Percentiles rank a stretch among this genome's conserved stretches.
These are phyloP conservation scores for Triplophysa siluroides DNA, from an alignment of 2,113 vertebrate species.

Conservation along the genomic window DNA sequence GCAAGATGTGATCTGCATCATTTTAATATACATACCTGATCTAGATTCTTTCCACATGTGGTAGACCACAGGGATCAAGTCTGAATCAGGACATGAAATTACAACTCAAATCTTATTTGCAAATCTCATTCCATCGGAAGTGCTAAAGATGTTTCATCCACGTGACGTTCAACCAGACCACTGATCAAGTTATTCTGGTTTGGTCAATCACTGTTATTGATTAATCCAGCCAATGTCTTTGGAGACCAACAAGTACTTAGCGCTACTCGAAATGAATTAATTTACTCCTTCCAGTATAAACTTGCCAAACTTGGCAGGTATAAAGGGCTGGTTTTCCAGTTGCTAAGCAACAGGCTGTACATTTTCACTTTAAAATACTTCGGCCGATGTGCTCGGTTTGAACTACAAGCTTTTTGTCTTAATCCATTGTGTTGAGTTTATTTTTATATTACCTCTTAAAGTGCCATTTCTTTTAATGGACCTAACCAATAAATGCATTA, in stretches of 20 bases:
- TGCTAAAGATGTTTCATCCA: constrained; percentile 28
- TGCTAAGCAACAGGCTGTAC: constrained; percentile 38
- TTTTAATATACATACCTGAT: not conserved
- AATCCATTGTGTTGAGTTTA: not conserved
- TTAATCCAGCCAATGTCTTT: constrained; percentile 10
- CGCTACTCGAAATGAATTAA: constrained; percentile 21
- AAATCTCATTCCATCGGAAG: not conserved
- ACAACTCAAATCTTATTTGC: not conserved
- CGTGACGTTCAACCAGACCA: constrained; percentile 26
- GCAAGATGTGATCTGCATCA: too few species aligned
- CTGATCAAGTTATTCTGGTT: constrained; percentile 20
- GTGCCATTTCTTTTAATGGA: not conserved
- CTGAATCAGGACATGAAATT: not conserved
- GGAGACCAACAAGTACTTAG: constrained; percentile 16
- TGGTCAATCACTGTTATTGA: constrained; percentile 31
- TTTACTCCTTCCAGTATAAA: constrained; percentile 24
- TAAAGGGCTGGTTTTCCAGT: constrained; percentile 33
- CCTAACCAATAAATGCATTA: not conserved
- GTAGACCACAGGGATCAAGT: not conserved
- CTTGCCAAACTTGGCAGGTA: constrained; percentile 31
- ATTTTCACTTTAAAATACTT: constrained; percentile 10
- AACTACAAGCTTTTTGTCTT: constrained; percentile 8
- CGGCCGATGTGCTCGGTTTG: not conserved
- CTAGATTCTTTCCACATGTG: not conserved
- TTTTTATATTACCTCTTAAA: not conserved